Base-by-base conservation (phyloP, 2,113 vertebrate genomes). In the Coturnix japonica region DNA sequence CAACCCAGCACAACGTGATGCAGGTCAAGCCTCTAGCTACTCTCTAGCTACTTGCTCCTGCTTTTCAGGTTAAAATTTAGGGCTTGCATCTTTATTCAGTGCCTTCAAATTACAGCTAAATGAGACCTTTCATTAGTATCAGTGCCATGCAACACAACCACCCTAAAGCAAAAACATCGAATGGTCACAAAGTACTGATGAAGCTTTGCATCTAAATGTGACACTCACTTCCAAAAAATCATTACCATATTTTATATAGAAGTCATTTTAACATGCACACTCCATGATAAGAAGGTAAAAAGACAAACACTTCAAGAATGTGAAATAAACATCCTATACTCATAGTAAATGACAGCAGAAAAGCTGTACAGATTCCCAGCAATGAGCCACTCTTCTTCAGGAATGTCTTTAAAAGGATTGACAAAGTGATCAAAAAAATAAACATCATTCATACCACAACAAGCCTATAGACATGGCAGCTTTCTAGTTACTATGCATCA, bases 161-260 rank as follows among this genome's bases (percentile, higher is more conserved):
- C 91, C 96, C 83, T 49, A 41, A 92, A 95, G 94, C 81, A 93
- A 92, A 96, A 96, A 72, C 67, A 94, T 85, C 80, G 25, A 37
- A 47, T 89, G 84, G 87, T 96, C 90, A 96, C 92, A 93, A 97
- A 95, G 84, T 47, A 70, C 56, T 92, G 95, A 89, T 78, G 91
- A 82, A 71, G 73, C 93, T 96, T 88, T 92, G 88, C 90, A 96
- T 95, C 56, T 87, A 95, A 81, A 96, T 82, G 73, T 83, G 93
- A 94, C 89, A 83, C 93, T 93, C 30, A 3, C 91, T 95, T 80
- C 93, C 90, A 84, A 95, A 96, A 92, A 92, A 76, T 13, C 63
- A 66, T n/a, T 35, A 56, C 69, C 81, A 72, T 20, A 85, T 91
- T 95, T 95, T 94, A 85, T 89, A 76, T 85, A 59, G 39, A 93